A percentile compares a stretch with the other conserved stretches of the same genome.
Conservation (phyloP, 2,888 invertebrate genomes). For the Rotaria macrura region DNA sequence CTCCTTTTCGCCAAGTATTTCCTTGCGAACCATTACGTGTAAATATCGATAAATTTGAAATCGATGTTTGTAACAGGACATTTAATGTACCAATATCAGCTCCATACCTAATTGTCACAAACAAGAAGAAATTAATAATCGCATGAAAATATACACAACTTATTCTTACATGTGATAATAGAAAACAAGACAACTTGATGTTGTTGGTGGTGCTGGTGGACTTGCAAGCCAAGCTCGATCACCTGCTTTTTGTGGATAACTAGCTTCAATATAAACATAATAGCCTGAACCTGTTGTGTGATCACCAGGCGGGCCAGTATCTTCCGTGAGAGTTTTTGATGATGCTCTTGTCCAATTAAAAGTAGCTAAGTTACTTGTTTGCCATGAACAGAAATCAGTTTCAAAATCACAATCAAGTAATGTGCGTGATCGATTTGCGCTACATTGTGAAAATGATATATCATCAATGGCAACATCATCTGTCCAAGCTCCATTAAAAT, state of each 20-base stretch:
- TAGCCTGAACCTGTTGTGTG: conserved; percentile 37
- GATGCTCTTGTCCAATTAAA: conserved; percentile 35
- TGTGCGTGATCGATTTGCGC: not conserved
- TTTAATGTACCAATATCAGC: conserved; percentile 24
- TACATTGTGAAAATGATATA: conserved; percentile 30
- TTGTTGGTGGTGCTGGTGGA: conserved; percentile 18
- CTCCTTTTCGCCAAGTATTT: conserved; percentile 30
- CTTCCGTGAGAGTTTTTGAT: conserved; percentile 26
- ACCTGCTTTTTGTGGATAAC: conserved; percentile 37
- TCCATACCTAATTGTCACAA: not conserved
- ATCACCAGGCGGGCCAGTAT: conserved; percentile 35
- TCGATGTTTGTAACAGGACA: conserved; percentile 17
- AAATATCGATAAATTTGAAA: conserved; percentile 19
- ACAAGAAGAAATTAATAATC: no score
- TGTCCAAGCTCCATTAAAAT: not conserved
- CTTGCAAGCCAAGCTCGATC: conserved; percentile 23
- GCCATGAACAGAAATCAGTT: conserved; percentile 40
- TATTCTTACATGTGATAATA: conserved; percentile 4
- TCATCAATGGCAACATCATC: conserved; percentile 31
- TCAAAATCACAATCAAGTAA: conserved; percentile 40
- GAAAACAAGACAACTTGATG: conserved; percentile 16
- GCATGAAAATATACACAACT: no score
- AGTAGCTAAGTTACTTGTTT: conserved; percentile 35
- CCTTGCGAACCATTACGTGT: conserved; percentile 31
- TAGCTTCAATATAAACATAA: conserved; percentile 40